phyloP scores from a whole-genome alignment of 2,797 vertebrate genomes.

The Parauchenoglanis punctatus region DNA sequence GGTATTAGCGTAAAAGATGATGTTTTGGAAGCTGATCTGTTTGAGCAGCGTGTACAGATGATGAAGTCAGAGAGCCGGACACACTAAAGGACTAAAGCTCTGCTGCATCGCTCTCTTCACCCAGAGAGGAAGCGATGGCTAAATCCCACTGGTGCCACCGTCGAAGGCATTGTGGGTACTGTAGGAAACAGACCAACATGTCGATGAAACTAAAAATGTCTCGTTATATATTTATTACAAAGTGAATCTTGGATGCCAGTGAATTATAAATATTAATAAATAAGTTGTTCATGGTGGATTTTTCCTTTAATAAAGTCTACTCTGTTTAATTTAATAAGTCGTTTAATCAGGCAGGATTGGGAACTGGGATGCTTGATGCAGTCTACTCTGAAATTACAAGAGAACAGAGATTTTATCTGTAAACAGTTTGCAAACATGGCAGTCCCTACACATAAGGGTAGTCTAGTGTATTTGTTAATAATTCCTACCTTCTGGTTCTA shows the following conservation, averaged over 20 bases:
- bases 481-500: slow-evolving; percentile 34
- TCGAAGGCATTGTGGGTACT: neutral
- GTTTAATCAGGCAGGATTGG: slow-evolving; percentile 13
- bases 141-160: neutral
- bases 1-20: neutral
- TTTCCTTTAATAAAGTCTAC: slow-evolving; percentile 20
- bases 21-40: neutral
- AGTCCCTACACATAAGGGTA: slow-evolving; percentile 42
- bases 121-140: neutral
- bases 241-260: neutral
- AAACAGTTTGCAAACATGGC: slow-evolving; percentile 52
- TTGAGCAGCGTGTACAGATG: neutral
- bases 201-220: neutral
- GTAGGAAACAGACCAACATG: neutral
- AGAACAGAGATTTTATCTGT: slow-evolving; percentile 44
- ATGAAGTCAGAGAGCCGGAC: neutral
- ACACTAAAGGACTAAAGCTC: neutral
- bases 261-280: neutral
- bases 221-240: neutral
- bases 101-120: neutral
- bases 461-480: slow-evolving; percentile 21
- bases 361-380: slow-evolving; percentile 7
- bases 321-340: neutral
- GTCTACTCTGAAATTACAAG: slow-evolving; percentile 33
- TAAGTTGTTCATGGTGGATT: slow-evolving; percentile 10